Evolutionary conservation across 2,797 vertebrate species (phyloP).

Genomic region (Danionella dracula): DNA sequence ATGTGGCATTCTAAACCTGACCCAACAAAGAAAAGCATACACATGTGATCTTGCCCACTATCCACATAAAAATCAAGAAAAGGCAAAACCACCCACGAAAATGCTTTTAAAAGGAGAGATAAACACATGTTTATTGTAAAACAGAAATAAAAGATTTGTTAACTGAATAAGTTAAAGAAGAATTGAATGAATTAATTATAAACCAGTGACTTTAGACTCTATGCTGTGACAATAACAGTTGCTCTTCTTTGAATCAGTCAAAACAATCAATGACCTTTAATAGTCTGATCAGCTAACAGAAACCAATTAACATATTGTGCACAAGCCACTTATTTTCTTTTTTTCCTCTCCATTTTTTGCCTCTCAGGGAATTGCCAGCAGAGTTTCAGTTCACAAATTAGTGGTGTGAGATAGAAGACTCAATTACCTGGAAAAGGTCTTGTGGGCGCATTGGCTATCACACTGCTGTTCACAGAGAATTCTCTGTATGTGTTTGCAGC

Average conservation of each 20-base stretch:
- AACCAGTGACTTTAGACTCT: too few species aligned
- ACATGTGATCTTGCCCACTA: too few species aligned
- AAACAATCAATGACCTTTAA: slow-evolving; percentile 59
- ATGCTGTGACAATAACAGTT: slow-evolving; percentile 34
- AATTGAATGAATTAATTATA: too few species aligned
- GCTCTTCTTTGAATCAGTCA: slow-evolving; percentile 53
- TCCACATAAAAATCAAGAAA: too few species aligned
- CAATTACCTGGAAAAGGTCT: slow-evolving; percentile 60
- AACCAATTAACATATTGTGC: slow-evolving; percentile 73
- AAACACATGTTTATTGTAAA: too few species aligned
- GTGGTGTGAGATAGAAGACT: slow-evolving; percentile 66
- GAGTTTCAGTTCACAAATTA: slow-evolving; percentile 69
- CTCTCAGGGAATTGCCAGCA: slow-evolving; percentile 57
- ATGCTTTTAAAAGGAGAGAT: too few species aligned
- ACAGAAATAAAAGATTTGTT: too few species aligned
- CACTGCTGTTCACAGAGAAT: slow-evolving; percentile 45
- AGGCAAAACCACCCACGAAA: too few species aligned
- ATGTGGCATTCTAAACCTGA: too few species aligned
- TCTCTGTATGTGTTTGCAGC: background rate
- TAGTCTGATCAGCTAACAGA: slow-evolving; percentile 59
- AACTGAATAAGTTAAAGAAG: too few species aligned
- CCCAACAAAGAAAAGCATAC: too few species aligned
- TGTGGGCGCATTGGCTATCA: slow-evolving; percentile 50
- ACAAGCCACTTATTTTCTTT: slow-evolving; percentile 57
- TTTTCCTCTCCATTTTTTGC: slow-evolving; percentile 25